Evolutionary conservation across 1,140 invertebrate species (phyloP).

Genomic region (Brachionus asplanchnoidis): DNA sequence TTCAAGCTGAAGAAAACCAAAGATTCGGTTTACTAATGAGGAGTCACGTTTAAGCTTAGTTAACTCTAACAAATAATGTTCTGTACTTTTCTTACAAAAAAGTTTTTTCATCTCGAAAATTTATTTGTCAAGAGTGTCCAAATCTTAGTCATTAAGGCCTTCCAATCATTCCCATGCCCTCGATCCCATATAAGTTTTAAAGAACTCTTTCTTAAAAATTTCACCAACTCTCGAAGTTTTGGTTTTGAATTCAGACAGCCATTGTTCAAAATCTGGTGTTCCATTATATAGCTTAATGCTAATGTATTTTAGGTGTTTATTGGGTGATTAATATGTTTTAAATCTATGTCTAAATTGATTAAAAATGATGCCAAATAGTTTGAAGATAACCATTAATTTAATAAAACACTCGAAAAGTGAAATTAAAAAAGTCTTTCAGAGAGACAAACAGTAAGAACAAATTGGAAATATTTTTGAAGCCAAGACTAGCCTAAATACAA

Average conservation of each 20-base stretch:
- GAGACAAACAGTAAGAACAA: too few relatives aligned
- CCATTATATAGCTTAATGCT: not conserved
- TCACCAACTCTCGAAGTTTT: not conserved
- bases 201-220: not conserved
- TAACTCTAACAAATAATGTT: not conserved
- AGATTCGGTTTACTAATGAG: not conserved
- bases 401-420: too few relatives aligned
- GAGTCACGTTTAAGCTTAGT: not conserved
- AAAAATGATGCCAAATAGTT: too few relatives aligned
- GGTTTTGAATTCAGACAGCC: not conserved
- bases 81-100: not conserved
- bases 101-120: not conserved
- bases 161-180: not conserved
- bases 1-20: not conserved
- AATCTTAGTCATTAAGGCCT: not conserved
- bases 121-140: not conserved
- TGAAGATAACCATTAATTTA: too few relatives aligned
- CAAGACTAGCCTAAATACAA: too few relatives aligned
- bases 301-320: too few relatives aligned
- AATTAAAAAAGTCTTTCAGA: too few relatives aligned
- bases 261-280: not conserved
- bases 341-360: too few relatives aligned
- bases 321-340: too few relatives aligned
- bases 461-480: too few relatives aligned
- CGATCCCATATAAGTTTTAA: too few relatives aligned